Conservation (phyloP, 2,113 vertebrate species). For the Pheucticus melanocephalus region DNA sequence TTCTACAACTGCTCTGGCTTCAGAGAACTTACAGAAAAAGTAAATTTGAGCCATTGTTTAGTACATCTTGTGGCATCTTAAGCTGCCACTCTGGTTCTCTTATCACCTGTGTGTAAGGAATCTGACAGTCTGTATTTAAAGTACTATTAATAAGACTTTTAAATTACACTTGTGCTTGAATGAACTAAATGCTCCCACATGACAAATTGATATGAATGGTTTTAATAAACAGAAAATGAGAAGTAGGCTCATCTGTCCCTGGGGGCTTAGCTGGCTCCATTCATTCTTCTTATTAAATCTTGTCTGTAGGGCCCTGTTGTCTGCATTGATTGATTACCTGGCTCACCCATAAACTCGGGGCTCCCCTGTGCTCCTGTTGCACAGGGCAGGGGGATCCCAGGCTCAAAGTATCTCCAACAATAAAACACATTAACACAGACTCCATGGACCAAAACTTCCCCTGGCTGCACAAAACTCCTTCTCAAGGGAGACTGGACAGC, state of each 20-base stretch:
- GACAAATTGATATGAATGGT: slow-evolving; percentile 54
- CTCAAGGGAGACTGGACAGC: neutral
- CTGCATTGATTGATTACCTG: neutral
- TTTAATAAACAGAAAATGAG: slow-evolving; percentile 66
- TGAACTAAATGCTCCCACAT: slow-evolving; percentile 27
- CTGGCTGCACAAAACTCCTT: neutral
- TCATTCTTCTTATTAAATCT: slow-evolving; percentile 14
- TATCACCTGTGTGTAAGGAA: neutral
- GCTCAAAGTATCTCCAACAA: neutral
- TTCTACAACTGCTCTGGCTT: neutral
- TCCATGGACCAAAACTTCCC: neutral
- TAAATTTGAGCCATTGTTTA: neutral
- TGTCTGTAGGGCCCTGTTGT: neutral
- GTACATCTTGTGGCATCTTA: neutral
- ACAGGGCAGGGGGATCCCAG: neutral
- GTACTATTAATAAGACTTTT: slow-evolving; percentile 38
- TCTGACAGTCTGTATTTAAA: slow-evolving; percentile 12
- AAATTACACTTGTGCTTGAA: slow-evolving; percentile 35
- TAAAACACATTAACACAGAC: neutral
- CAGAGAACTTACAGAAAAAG: neutral
- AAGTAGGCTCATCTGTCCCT: slow-evolving; percentile 35
- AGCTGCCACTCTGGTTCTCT: neutral
- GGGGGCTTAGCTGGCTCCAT: slow-evolving; percentile 9
- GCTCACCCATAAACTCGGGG: neutral
- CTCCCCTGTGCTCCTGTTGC: neutral